Evolutionary conservation across 2,888 invertebrate genomes (phyloP), one percentile per base, ranked within the genome.

Genomic region (Epicampocera succincta): DNA sequence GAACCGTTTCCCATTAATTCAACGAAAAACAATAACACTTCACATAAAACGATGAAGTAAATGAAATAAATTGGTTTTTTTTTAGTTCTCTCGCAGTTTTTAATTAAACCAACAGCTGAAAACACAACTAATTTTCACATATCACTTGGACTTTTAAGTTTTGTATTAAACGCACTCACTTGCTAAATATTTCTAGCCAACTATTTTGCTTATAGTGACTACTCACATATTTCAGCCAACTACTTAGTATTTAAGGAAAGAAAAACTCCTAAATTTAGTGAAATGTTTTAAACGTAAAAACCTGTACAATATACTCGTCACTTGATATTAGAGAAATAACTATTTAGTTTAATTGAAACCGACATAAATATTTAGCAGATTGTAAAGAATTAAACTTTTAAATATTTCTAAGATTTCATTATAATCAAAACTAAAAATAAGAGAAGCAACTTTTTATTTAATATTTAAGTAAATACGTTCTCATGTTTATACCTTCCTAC

Each of bases 381-480:
- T 77, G 61, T 68, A 77, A 46, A 77, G 54, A 61, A 13, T 42
- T 6, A 33, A 33, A 69, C 5, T 54, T 38, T 48, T 58, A 66
- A 75, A 15, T 66, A 66, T 56, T 56, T 48, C 13, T 71, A 65
- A 17, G 50, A 44, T 17, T 72, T 74, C 40, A 61, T 42, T 11
- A 61, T 21, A 79, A 73, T 73, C 61, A 73, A 73, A 79, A 73
- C 38, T 72, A 58, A 33, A 63, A 19, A 68, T 42, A 75, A 68
- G 12, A 17, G 13, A 65, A 8, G 38, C 29, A 58, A 2, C 1
- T 56, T 58, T 54, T 61, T 61, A 52, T 63, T 63, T 48, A 76
- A 71, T 63, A 63, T 54, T 56, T 77, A 58, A 77, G 56, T 15
- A 65, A 71, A 77, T 3, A 11, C 56, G 48, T 71, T 65, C 42